Conservation (phyloP, 2,113 vertebrate genomes). For the Phodopus roborovskii region DNA sequence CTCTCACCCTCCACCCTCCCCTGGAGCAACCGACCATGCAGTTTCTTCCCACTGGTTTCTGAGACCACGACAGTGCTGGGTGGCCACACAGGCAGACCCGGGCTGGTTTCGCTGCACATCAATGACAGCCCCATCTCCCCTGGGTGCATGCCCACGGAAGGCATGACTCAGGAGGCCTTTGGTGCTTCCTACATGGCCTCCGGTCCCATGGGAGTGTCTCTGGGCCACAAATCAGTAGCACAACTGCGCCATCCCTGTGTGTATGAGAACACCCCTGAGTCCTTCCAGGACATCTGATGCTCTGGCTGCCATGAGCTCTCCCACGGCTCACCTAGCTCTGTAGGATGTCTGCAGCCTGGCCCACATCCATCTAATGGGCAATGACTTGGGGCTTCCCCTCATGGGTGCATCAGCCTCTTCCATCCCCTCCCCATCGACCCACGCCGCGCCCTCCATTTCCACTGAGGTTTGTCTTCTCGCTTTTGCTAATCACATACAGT, state of each 20-base stretch:
- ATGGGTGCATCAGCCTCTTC: background rate
- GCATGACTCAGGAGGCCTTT: background rate
- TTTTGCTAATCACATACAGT: background rate
- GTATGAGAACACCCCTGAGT: rapidly evolving
- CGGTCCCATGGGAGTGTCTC: background rate
- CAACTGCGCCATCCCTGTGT: rapidly evolving
- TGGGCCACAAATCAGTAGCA: rapidly evolving
- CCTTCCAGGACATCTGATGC: background rate
- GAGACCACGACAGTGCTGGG: rapidly evolving
- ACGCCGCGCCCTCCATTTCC: rapidly evolving
- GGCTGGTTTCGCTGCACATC: rapidly evolving
- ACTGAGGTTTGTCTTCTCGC: rapidly evolving
- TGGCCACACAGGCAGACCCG: rapidly evolving
- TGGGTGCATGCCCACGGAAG: rapidly evolving
- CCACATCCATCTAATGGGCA: background rate
- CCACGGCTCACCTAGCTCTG: background rate
- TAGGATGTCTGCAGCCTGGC: background rate
- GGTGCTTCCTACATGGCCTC: rapidly evolving
- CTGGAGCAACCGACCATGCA: rapidly evolving
- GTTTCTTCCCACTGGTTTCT: background rate
- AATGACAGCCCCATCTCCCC: rapidly evolving
- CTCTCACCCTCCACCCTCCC: no score
- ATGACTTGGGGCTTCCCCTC: background rate
- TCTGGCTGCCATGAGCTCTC: background rate
- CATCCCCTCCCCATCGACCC: background rate